Percentiles rank a stretch among this genome's conserved stretches.
These are phyloP conservation scores for Vanessa tameamea DNA, from an alignment of 1,140 invertebrate genomes.

Conservation along the genomic window DNA sequence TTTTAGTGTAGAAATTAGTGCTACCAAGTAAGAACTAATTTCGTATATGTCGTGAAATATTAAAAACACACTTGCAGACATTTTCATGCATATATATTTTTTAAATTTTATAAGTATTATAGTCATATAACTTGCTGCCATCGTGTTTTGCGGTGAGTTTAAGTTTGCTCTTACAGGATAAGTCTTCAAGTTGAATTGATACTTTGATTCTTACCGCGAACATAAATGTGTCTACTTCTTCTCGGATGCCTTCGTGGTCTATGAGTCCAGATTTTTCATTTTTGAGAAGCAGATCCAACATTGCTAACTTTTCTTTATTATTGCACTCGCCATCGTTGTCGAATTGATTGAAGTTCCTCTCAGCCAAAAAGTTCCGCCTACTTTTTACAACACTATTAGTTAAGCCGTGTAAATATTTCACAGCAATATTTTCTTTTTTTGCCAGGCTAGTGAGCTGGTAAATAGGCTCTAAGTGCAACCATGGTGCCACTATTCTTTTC, in stretches of 20 bases:
- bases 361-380: not conserved
- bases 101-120: too few relatives aligned
- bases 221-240: slow-evolving; percentile 46
- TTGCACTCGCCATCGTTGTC: not conserved
- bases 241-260: slow-evolving; percentile 35
- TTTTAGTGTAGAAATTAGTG: too few relatives aligned
- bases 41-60: too few relatives aligned
- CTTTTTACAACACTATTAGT: not conserved
- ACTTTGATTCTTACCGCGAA: slow-evolving; percentile 37
- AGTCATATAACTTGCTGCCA: too few relatives aligned
- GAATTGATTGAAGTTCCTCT: slow-evolving; percentile 7
- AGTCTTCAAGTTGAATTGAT: not conserved
- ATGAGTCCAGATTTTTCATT: slow-evolving; percentile 40
- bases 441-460: not conserved
- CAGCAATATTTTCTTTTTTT: not conserved
- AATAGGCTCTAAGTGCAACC: slow-evolving; percentile 9
- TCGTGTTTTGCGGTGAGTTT: too few relatives aligned
- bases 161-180: too few relatives aligned
- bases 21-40: too few relatives aligned
- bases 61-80: too few relatives aligned
- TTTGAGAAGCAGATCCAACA: slow-evolving; percentile 42
- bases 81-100: too few relatives aligned
- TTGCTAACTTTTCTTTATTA: slow-evolving; percentile 28
- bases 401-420: slow-evolving; percentile 15
- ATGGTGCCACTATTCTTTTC: not conserved